phyloP scores from a whole-genome alignment of 1,140 invertebrate genomes.

The Megalonaias nervosa region DNA sequence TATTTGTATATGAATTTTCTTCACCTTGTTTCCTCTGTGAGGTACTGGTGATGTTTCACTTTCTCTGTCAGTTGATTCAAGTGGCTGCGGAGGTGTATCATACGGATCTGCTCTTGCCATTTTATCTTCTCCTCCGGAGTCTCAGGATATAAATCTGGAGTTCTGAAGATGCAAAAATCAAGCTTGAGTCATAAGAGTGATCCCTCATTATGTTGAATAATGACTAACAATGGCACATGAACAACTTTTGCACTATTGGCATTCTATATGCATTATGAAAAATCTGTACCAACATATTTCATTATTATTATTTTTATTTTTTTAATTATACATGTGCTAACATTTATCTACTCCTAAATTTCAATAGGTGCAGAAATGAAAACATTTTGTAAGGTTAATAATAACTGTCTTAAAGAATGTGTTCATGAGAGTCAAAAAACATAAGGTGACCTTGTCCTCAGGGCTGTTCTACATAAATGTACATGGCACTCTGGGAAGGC shows the following conservation, averaged over 20 bases:
- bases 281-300: neutral
- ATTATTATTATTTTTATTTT: too few relatives aligned
- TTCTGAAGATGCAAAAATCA: constrained; percentile 6
- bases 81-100: constrained; percentile 68
- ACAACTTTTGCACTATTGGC: neutral
- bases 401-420: too few relatives aligned
- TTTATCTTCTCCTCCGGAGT: constrained; percentile 55
- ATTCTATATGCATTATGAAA: neutral
- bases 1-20: neutral
- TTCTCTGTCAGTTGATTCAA: constrained; percentile 65
- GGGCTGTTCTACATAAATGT: too few relatives aligned
- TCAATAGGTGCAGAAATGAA: too few relatives aligned
- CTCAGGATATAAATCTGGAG: constrained; percentile 41
- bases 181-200: constrained; percentile 8
- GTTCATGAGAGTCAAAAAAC: too few relatives aligned
- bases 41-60: constrained; percentile 63
- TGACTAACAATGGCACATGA: neutral
- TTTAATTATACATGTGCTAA: too few relatives aligned
- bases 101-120: constrained; percentile 65
- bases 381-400: too few relatives aligned
- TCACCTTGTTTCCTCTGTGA: constrained; percentile 64
- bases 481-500: too few relatives aligned
- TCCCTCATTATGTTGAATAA: neutral
- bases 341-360: too few relatives aligned
- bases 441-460: too few relatives aligned